Conservation (phyloP, 2,888 invertebrate species). For the Caradrina kadenii region DNA sequence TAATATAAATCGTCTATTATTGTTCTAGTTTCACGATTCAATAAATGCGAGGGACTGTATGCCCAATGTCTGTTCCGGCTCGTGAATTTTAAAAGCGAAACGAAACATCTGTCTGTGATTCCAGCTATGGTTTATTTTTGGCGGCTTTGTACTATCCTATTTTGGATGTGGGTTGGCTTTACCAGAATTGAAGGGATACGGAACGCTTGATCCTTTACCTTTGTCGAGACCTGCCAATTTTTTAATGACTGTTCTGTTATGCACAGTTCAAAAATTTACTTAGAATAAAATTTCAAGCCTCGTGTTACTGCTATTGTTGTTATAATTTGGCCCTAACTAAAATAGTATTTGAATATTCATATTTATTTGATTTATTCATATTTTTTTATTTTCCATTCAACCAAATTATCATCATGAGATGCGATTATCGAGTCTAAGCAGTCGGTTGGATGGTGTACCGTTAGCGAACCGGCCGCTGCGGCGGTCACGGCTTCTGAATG, state of each 20-base stretch:
- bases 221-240: conserved; percentile 11
- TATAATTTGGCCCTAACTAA: neutral
- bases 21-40: conserved; percentile 63
- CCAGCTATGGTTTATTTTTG: conserved; percentile 70
- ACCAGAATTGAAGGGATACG: conserved; percentile 43
- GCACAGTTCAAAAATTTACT: neutral
- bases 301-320: neutral
- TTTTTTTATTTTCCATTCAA: conserved; percentile 61
- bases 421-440: conserved; percentile 69
- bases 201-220: conserved; percentile 16
- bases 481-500: conserved; percentile 77
- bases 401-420: conserved; percentile 62
- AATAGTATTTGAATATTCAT: conserved; percentile 34
- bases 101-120: conserved; percentile 69
- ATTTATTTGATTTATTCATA: no score
- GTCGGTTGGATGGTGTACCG: conserved; percentile 74
- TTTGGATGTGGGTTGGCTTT: conserved; percentile 60
- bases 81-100: conserved; percentile 71
- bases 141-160: conserved; percentile 60
- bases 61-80: conserved; percentile 63
- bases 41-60: conserved; percentile 62
- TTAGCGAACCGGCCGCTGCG: conserved; percentile 72
- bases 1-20: conserved; percentile 35
- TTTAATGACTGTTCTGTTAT: conserved; percentile 2
- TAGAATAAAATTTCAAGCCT: neutral